phyloP scores from a whole-genome alignment of 1,140 invertebrate genomes.

The Cotesia chilonis region DNA sequence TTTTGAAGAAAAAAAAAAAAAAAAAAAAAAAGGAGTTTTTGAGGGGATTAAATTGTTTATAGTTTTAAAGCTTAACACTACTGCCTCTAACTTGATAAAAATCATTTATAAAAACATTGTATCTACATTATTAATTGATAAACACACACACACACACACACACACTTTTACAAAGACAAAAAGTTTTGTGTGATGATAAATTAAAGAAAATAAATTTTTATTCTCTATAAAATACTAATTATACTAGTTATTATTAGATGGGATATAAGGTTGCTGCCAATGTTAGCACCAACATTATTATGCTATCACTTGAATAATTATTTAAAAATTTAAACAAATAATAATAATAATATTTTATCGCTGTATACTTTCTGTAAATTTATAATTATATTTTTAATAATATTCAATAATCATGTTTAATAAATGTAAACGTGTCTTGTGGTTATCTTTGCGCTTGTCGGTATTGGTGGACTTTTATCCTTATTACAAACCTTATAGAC shows the following conservation, averaged over 20 bases:
- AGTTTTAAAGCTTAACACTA: no score
- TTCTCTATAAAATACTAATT: slow-evolving; percentile 20
- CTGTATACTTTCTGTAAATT: slow-evolving; percentile 58
- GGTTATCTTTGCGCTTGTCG: slow-evolving; percentile 65
- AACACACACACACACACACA: no score
- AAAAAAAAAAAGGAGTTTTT: no score
- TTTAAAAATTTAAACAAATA: slow-evolving; percentile 1
- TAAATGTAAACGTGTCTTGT: slow-evolving; percentile 65
- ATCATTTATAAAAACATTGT: no score
- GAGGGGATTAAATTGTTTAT: no score
- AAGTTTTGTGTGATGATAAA: neutral
- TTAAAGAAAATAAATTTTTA: slow-evolving; percentile 24
- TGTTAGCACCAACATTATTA: slow-evolving; percentile 12
- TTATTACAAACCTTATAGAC: slow-evolving; percentile 59
- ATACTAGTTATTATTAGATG: neutral
- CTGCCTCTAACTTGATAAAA: no score
- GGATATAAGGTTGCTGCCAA: neutral
- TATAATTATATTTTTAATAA: slow-evolving; percentile 55
- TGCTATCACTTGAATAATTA: slow-evolving; percentile 23
- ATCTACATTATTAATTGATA: no score
- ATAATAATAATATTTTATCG: slow-evolving; percentile 29
- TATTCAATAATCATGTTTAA: slow-evolving; percentile 65
- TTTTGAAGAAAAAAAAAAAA: no score
- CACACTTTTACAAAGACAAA: neutral
- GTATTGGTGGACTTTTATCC: slow-evolving; percentile 64